Evolutionary conservation across 2,113 vertebrate genomes (phyloP).

Genomic region (Amphiprion percula): DNA sequence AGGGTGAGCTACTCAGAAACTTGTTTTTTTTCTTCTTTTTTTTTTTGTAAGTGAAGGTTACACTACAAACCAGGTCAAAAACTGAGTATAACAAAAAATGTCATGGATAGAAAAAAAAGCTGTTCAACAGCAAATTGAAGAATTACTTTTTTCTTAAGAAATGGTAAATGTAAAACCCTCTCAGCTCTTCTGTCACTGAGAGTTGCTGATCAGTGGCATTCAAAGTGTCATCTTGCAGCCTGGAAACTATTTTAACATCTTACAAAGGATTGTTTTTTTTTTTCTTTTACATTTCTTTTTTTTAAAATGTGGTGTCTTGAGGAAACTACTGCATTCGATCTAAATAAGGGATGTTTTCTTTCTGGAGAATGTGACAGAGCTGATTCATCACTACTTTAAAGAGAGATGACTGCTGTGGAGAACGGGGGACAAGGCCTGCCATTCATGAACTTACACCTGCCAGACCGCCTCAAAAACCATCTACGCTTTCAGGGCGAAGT

Average conservation of each 20-base stretch:
- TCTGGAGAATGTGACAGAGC: slow-evolving; percentile 73
- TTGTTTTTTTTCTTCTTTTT: slow-evolving; percentile 11
- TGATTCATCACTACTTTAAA: slow-evolving; percentile 72
- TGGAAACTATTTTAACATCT: slow-evolving; percentile 68
- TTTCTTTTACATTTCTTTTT: slow-evolving; percentile 3
- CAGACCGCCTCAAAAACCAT: slow-evolving; percentile 55
- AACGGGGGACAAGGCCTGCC: slow-evolving; percentile 80
- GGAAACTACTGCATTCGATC: slow-evolving; percentile 73
- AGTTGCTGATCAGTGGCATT: slow-evolving; percentile 72
- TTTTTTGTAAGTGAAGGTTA: slow-evolving; percentile 51
- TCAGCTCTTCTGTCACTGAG: slow-evolving; percentile 52
- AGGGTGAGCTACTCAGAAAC: slow-evolving; percentile 56
- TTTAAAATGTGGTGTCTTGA: slow-evolving; percentile 56
- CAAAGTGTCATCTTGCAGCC: slow-evolving; percentile 70
- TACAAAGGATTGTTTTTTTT: slow-evolving; percentile 44
- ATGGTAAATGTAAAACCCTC: slow-evolving; percentile 52
- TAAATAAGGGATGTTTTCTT: slow-evolving; percentile 80
- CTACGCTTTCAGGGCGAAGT: slow-evolving; percentile 67
- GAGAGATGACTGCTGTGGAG: slow-evolving; percentile 67
- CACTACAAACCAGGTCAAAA: slow-evolving; percentile 58
- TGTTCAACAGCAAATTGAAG: slow-evolving; percentile 56
- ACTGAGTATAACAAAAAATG: slow-evolving; percentile 23
- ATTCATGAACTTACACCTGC: slow-evolving; percentile 85
- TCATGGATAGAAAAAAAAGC: slow-evolving; percentile 43
- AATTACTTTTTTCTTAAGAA: slow-evolving; percentile 18